Conservation (phyloP, 2,888 invertebrate species). For the Glaucopsyche alexis region DNA sequence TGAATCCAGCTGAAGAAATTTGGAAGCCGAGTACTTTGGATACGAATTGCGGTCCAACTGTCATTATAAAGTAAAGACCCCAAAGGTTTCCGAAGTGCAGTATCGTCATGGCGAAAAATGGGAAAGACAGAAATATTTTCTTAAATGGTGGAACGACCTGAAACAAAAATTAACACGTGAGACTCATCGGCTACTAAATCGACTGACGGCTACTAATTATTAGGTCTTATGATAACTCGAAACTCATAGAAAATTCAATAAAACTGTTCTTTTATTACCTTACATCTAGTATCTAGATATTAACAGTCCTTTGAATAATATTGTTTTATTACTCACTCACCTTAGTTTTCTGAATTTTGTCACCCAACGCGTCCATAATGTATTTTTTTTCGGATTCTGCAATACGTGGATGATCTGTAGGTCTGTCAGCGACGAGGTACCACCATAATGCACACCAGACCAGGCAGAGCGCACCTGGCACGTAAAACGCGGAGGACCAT, state of each 20-base stretch:
- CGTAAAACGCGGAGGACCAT: conserved; percentile 85
- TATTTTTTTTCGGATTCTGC: conserved; percentile 81
- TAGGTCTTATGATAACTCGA: no score
- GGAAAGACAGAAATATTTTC: conserved; percentile 81
- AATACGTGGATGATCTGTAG: conserved; percentile 82
- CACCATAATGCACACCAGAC: conserved; percentile 82
- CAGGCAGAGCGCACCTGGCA: conserved; percentile 78
- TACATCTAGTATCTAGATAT: no score
- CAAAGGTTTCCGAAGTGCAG: conserved; percentile 88
- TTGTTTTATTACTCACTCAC: conserved; percentile 58
- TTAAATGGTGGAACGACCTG: conserved; percentile 84
- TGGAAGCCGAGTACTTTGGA: conserved; percentile 86
- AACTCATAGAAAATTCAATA: no score
- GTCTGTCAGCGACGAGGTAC: conserved; percentile 82
- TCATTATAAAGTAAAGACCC: conserved; percentile 87
- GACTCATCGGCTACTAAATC: no score
- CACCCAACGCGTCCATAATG: conserved; percentile 81
- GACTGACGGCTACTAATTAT: no score
- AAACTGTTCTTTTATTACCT: no score
- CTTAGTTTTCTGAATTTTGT: conserved; percentile 77
- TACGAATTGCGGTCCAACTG: conserved; percentile 87
- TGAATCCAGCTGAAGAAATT: conserved; percentile 84
- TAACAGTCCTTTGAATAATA: no score
- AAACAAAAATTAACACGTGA: conserved; percentile 45
- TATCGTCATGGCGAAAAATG: conserved; percentile 83